Conservation (phyloP, 1,140 invertebrate genomes). For the Drosophila repleta region DNA sequence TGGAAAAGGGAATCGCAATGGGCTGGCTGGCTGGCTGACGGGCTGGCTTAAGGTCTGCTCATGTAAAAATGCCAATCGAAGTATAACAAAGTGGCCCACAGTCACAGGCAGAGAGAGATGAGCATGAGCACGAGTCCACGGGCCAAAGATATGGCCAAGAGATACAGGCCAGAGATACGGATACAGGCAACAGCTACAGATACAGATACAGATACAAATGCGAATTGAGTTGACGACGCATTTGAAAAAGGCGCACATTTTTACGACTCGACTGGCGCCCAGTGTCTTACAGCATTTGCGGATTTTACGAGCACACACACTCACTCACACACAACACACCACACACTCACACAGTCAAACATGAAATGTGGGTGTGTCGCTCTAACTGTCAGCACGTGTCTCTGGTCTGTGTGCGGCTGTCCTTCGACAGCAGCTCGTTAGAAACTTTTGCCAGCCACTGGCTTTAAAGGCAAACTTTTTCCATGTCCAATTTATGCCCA, state of each 20-base stretch:
- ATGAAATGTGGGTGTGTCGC: slow-evolving; percentile 19
- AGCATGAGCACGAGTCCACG: not conserved
- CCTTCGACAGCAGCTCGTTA: slow-evolving; percentile 47
- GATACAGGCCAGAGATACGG: slow-evolving; percentile 30
- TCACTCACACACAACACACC: too few species aligned
- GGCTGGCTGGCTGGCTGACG: too few species aligned
- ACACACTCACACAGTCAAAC: slow-evolving; percentile 11
- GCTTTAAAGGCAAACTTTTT: slow-evolving; percentile 48
- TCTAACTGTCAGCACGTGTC: slow-evolving; percentile 24
- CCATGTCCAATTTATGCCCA: slow-evolving; percentile 29
- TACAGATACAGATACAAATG: slow-evolving; percentile 16
- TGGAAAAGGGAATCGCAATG: not conserved
- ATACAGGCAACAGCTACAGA: slow-evolving; percentile 23
- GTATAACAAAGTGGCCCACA: slow-evolving; percentile 28
- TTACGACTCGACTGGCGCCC: slow-evolving; percentile 65
- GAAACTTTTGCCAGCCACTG: slow-evolving; percentile 41
- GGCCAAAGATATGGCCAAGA: slow-evolving; percentile 26
- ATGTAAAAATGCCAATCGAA: slow-evolving; percentile 40
- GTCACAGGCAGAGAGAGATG: slow-evolving; percentile 13
- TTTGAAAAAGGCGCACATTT: slow-evolving; percentile 49
- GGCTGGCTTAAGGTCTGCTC: not conserved
- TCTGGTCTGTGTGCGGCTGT: slow-evolving; percentile 16
- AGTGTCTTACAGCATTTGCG: slow-evolving; percentile 55
- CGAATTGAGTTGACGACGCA: slow-evolving; percentile 17
- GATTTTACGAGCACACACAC: slow-evolving; percentile 51